Evolutionary conservation across 2,888 invertebrate genomes (phyloP), one percentile per base, ranked within the genome.

Genomic region (Syritta pipiens): DNA sequence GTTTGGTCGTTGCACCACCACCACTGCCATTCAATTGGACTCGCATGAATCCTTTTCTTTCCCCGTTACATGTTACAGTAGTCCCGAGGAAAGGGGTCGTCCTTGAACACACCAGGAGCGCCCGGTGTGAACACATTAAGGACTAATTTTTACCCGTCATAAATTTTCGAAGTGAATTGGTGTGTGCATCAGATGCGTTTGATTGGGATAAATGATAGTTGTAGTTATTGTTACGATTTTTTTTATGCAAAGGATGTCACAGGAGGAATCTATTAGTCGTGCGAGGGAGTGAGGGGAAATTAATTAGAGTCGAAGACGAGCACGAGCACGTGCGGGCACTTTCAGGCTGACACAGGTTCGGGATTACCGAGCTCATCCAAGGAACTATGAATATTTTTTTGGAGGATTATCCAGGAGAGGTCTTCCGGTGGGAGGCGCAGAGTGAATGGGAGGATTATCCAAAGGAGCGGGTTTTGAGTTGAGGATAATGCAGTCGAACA

Each of bases 1-100:
- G 49, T 40, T 74, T 46, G 55, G 53, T 65, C 44, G n/a, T 30
- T n/a, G 24, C 40, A 3, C 32, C 30, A 6, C 51, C 17, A 53
- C 37, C 22, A 51, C 6, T 51, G 63, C 37, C 22, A n/a, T 72
- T 67, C 60, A 79, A 79, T 79, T 79, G 67, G 79, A 74, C 79
- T 72, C 79, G 74, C 74, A 51, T 79, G 79, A 79, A 79, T 79
- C 79, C 79, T 79, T 74, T 79, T 40, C 79, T 74, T 71, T 77
- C 59, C 37, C 37, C 37, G 49, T 51, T 40, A 62, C 71, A 55
- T 79, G 79, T 74, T 46, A 62, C 79, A 74, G 49, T 79, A 72
- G 72, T 67, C 26, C 42, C n/a, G 22, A 24, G 14, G 20, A 46
- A 79, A 72, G 22, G 79, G 79, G 67, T 72, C 60, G 44, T 49